Evolutionary conservation across 2,797 vertebrate species (phyloP), one percentile per base, ranked within the genome.

Genomic region (Merluccius polli): DNA sequence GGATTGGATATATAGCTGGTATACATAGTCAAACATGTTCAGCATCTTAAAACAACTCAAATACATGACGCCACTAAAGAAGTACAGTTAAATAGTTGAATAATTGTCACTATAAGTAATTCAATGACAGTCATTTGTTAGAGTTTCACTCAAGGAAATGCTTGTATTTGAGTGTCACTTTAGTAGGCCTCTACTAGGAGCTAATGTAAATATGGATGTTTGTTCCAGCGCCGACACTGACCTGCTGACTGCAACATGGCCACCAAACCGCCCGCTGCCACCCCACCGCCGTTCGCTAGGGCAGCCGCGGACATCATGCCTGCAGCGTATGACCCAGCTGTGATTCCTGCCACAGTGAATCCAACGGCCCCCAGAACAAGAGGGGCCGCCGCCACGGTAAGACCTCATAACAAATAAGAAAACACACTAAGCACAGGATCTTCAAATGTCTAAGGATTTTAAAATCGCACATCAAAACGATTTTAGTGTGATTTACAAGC

Each of bases 281-380:
- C 86, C 3, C 59, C 90, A 1, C 91, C 91, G 71, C 91, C 89
- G 0, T 82, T 91, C 0, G 87, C 86, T 0, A 84, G 0, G 0
- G 91, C 91, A 9, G 89, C 81, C 2, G 74, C 0, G 0, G 90
- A 88, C 91, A 93, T 92, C 90, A 91, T 82, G 18, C 82, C 0
- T 0, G 92, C 85, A 0, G 88, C 91, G 0, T 5, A 0, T 15
- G 92, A 90, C 0, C 89, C 77, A 0, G 80, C 91, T 1, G 85
- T 70, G 6, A 91, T 83, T 9, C 90, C 90, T 15, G 5, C 79
- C 12, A 83, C 77, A 6, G 79, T 87, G 74, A 90, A 90, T 3
- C 85, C 80, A 0, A 74, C 0, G 1, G 72, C 75, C 0, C 78
- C 83, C 27, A 86, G 69, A 48, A 2, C 74, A 3, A 81, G 0